These are phyloP conservation scores for Trichomalopsis sarcophagae DNA, from an alignment of 1,140 invertebrate species.

Conservation along the genomic window DNA sequence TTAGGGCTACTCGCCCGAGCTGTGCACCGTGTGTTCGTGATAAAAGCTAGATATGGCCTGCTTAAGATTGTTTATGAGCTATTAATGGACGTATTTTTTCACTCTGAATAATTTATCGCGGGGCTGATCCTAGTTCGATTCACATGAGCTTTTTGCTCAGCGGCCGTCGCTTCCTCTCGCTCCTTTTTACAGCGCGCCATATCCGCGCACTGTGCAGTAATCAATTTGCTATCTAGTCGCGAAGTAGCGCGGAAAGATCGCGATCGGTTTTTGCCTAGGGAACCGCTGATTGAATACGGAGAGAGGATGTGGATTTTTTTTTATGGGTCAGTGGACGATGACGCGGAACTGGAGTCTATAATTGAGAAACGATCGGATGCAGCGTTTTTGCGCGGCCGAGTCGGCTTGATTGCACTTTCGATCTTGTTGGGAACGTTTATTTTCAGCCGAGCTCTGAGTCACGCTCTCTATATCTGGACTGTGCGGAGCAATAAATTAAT, in stretches of 20 bases:
- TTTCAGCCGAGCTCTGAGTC: not conserved
- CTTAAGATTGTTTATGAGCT: conserved; percentile 39
- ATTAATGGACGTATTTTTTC: not conserved
- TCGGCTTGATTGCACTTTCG: not conserved
- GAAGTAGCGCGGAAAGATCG: conserved; percentile 54
- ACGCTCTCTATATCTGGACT: not conserved
- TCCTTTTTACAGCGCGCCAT: not conserved
- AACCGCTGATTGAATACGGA: not conserved
- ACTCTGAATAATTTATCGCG: conserved; percentile 62
- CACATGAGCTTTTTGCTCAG: conserved; percentile 56
- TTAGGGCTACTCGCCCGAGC: too few relatives aligned
- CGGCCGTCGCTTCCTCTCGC: not conserved
- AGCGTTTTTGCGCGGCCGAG: not conserved
- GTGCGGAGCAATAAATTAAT: not conserved
- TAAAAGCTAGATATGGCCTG: conserved; percentile 22
- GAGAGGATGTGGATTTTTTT: not conserved
- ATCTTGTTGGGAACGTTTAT: not conserved
- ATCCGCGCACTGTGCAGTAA: conserved; percentile 45
- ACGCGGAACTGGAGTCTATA: not conserved
- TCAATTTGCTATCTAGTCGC: conserved; percentile 58
- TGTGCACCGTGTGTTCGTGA: conserved; percentile 12
- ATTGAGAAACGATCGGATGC: conserved; percentile 2
- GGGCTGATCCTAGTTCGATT: conserved; percentile 61
- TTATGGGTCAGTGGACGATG: not conserved
- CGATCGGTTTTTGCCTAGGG: conserved; percentile 4